Percentiles rank a stretch among this genome's conserved stretches.
phyloP scores from a whole-genome alignment of 2,113 vertebrate genomes.

The Lucifuga dentata region DNA sequence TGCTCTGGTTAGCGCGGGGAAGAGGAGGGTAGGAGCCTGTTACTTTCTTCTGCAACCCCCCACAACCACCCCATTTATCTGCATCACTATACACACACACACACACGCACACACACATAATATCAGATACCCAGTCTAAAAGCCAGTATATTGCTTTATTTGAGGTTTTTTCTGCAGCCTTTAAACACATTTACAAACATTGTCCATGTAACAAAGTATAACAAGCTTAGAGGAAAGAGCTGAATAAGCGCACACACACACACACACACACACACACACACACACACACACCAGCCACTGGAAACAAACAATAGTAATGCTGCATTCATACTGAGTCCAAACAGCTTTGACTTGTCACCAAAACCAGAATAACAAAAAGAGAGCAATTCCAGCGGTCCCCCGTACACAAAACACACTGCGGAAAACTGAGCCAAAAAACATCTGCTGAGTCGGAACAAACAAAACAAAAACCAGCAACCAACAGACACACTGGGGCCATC shows the following conservation, averaged over 20 bases:
- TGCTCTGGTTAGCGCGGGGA: slow-evolving; percentile 68
- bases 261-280: slow-evolving; percentile 20
- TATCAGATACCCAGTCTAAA: slow-evolving; percentile 30
- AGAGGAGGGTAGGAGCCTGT: slow-evolving; percentile 30
- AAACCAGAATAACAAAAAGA: slow-evolving; percentile 52
- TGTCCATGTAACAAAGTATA: slow-evolving; percentile 34
- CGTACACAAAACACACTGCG: slow-evolving; percentile 44
- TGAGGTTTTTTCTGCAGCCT: slow-evolving; percentile 17
- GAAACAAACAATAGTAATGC: slow-evolving; percentile 54
- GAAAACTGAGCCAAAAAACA: slow-evolving; percentile 63
- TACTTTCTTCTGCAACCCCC: slow-evolving; percentile 16
- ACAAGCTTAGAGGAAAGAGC: slow-evolving; percentile 23
- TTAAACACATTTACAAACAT: slow-evolving; percentile 32
- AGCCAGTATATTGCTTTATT: not conserved
- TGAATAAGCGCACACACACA: slow-evolving; percentile 43
- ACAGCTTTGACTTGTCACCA: slow-evolving; percentile 56
- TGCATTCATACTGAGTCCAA: slow-evolving; percentile 33
- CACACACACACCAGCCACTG: slow-evolving; percentile 11
- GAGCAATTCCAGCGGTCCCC: slow-evolving; percentile 40
- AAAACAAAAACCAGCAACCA: slow-evolving; percentile 46
- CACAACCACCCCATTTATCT: slow-evolving; percentile 30
- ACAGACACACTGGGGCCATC: slow-evolving; percentile 20
- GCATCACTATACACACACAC: slow-evolving; percentile 37
- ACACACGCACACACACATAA: slow-evolving; percentile 17
- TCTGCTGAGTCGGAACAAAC: slow-evolving; percentile 74